Conservation (phyloP, 2,888 invertebrate species). For the Rapana venosa region DNA sequence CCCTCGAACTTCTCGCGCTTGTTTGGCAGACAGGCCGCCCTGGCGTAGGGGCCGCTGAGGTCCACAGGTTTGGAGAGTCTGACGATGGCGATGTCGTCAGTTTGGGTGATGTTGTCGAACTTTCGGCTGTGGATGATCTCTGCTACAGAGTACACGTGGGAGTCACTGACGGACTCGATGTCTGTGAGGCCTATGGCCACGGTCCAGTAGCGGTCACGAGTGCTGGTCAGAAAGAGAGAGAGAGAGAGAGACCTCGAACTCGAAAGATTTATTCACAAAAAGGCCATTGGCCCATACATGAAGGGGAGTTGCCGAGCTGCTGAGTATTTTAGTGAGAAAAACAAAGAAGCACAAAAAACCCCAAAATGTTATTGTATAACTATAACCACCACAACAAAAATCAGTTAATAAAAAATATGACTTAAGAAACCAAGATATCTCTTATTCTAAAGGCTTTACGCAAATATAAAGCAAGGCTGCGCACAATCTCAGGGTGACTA, state of each 20-base stretch:
- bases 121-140: neutral
- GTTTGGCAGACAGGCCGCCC: slow-evolving; percentile 32
- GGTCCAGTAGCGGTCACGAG: neutral
- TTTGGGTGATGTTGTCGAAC: neutral
- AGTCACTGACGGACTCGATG: neutral
- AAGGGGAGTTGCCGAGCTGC: no score
- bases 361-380: no score
- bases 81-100: slow-evolving; percentile 44
- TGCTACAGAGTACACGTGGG: neutral
- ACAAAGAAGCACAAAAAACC: no score
- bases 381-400: no score
- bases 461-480: no score
- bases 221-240: neutral
- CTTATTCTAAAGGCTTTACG: no score
- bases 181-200: neutral
- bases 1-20: slow-evolving; percentile 23
- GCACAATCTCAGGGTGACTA: no score
- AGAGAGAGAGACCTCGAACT: neutral
- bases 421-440: no score
- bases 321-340: no score
- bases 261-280: no score
- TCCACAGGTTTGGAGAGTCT: slow-evolving; percentile 27
- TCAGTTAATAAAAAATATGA: no score
- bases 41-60: slow-evolving; percentile 32
- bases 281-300: no score